Evolutionary conservation across 2,113 vertebrate genomes (phyloP).

Genomic region (Athene noctua): DNA sequence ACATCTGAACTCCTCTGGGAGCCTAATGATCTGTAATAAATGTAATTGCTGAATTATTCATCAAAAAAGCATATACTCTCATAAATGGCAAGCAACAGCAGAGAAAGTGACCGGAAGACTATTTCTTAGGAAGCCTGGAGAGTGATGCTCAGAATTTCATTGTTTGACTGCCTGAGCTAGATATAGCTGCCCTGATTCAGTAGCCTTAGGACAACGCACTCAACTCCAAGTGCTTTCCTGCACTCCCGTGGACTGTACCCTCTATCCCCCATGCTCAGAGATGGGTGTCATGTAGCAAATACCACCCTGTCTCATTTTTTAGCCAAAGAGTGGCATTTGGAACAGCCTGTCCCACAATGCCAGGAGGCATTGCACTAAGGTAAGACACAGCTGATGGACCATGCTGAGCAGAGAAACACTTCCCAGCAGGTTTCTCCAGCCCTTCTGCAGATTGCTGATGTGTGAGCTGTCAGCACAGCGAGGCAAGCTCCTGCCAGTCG

Average conservation of each 20-base stretch:
- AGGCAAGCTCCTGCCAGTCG: neutral
- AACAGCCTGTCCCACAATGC: neutral
- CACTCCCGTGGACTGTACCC: neutral
- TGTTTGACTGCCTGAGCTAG: neutral
- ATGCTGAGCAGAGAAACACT: neutral
- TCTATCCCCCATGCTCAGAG: neutral
- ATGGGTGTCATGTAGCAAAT: neutral
- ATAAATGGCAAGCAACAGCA: neutral
- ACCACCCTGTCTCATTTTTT: neutral
- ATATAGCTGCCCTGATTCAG: neutral
- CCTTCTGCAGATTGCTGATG: neutral
- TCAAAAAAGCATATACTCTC: neutral
- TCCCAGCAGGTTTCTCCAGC: neutral
- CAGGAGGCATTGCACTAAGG: neutral
- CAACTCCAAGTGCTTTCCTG: neutral
- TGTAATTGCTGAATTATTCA: constrained; percentile 21
- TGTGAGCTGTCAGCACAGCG: neutral
- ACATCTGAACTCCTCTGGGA: neutral
- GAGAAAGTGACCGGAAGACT: neutral
- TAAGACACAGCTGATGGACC: neutral
- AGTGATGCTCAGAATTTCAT: neutral
- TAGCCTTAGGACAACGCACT: neutral
- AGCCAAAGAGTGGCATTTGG: neutral
- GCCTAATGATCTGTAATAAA: neutral
- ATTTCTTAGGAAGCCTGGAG: neutral